A percentile compares a stretch with the other conserved stretches of the same genome.
Conservation (phyloP, 2,797 vertebrate genomes). For the Odontamblyopus rebecca region DNA sequence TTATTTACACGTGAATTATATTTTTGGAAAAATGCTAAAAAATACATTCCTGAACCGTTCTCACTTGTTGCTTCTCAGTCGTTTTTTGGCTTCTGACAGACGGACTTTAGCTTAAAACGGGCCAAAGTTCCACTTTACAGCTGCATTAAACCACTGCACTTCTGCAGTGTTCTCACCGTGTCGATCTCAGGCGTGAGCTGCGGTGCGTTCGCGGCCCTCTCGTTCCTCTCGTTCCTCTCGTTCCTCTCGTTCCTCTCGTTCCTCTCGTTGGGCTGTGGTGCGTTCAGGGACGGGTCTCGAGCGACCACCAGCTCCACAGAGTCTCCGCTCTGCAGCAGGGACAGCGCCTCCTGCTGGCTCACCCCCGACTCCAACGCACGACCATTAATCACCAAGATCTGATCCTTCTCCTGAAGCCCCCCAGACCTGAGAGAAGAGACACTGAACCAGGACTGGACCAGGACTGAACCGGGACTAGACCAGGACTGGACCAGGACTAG, state of each 20-base stretch:
- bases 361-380: constrained; percentile 85
- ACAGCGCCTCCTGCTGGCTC: constrained; percentile 89
- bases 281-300: constrained; percentile 57
- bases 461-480: not conserved
- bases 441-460: not conserved
- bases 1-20: too few species aligned
- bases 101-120: too few species aligned
- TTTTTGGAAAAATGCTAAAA: too few species aligned
- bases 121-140: too few species aligned
- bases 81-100: too few species aligned
- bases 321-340: constrained; percentile 86
- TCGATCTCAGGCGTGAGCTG: too few species aligned
- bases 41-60: too few species aligned
- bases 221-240: constrained; percentile 13
- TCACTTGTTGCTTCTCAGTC: too few species aligned
- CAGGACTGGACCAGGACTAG: not conserved
- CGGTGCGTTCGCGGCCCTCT: too few species aligned
- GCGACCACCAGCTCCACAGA: constrained; percentile 88
- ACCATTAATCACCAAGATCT: constrained; percentile 91
- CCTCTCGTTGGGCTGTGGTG: constrained; percentile 2
- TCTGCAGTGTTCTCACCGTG: too few species aligned
- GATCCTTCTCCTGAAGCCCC: constrained; percentile 88
- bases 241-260: not conserved
- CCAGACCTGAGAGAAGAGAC: constrained; percentile 80
- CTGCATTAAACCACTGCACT: too few species aligned